Evolutionary conservation across 1,140 invertebrate genomes (phyloP), one percentile per base, ranked within the genome.

Genomic region (Ostrea edulis): DNA sequence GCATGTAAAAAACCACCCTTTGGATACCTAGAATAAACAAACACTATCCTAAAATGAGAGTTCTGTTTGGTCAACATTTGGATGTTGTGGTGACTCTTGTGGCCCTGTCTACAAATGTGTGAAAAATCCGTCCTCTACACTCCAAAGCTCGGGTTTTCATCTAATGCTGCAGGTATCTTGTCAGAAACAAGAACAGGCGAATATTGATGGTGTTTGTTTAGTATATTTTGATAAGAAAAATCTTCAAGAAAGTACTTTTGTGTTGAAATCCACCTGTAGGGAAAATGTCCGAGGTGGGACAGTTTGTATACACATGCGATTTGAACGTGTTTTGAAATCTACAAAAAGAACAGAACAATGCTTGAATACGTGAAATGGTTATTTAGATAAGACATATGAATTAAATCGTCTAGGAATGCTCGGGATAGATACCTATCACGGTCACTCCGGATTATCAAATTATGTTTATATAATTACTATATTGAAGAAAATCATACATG

Each of bases 201-300:
- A 29, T 77, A 77, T 35, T 5, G 25, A 25, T 35, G 25, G 7
- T 77, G 68, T 77, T 77, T 77, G 25, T 77, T 77, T 77, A 77
- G 68, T 35, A 77, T 77, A 77, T 77, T 77, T 77, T 77, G 68
- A 77, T 77, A 77, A 25, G 12, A 77, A 77, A 29, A 25, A 77
- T 25, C 58, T 17, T 14, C 58, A 17, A 20, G 58, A 7, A n/a
- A 17, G 22, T 77, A 12, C 8, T 77, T 77, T 77, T 77, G 68
- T 77, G 29, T 17, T 77, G 22, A 7, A 25, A 77, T 29, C 12
- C 29, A 77, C 68, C 68, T 35, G 68, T 77, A 25, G 68, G 68
- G 68, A 77, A 77, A 77, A 35, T 11, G 68, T 77, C 29, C 68
- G 12, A 12, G 11, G 68, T 77, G 25, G 25, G 25, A 25, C 9